Percentiles rank a stretch among this genome's conserved stretches.
phyloP scores from a whole-genome alignment of 2,888 invertebrate genomes.

The Autographa gamma region DNA sequence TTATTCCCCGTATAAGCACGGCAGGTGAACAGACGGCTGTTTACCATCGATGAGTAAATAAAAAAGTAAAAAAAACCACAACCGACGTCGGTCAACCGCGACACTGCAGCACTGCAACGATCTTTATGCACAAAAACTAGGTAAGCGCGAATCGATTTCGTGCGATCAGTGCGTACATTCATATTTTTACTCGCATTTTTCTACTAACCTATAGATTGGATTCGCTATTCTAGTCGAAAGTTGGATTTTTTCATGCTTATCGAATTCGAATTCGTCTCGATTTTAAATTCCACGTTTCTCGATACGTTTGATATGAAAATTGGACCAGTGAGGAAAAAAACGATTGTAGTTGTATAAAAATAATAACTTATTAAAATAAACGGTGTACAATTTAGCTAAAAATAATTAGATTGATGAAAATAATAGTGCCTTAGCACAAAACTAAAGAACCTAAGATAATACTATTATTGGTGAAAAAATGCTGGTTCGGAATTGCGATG shows the following conservation, averaged over 20 bases:
- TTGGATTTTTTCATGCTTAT: conserved; percentile 1
- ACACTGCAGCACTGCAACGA: conserved; percentile 44
- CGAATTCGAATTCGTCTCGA: background rate
- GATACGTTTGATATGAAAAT: conserved; percentile 5
- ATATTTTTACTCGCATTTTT: conserved; percentile 3
- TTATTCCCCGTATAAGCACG: conserved; percentile 68
- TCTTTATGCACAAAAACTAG: conserved; percentile 55
- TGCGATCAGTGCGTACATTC: conserved; percentile 10
- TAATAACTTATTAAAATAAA: too few relatives aligned
- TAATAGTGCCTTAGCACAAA: too few relatives aligned
- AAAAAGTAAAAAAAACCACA: conserved; percentile 65
- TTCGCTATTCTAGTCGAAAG: background rate
- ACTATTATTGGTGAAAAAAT: too few relatives aligned
- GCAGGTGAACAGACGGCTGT: conserved; percentile 72
- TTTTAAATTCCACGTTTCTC: background rate
- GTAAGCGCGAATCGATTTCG: conserved; percentile 48
- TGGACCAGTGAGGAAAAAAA: background rate
- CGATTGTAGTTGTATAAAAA: too few relatives aligned
- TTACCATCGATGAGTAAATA: conserved; percentile 64
- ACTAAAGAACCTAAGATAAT: too few relatives aligned
- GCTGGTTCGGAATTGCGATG: too few relatives aligned
- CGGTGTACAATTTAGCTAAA: too few relatives aligned
- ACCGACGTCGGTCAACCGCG: conserved; percentile 58
- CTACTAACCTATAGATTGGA: background rate
- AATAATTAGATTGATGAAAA: too few relatives aligned